phyloP scores from a whole-genome alignment of 2,113 vertebrate species.

The Arothron firmamentum region DNA sequence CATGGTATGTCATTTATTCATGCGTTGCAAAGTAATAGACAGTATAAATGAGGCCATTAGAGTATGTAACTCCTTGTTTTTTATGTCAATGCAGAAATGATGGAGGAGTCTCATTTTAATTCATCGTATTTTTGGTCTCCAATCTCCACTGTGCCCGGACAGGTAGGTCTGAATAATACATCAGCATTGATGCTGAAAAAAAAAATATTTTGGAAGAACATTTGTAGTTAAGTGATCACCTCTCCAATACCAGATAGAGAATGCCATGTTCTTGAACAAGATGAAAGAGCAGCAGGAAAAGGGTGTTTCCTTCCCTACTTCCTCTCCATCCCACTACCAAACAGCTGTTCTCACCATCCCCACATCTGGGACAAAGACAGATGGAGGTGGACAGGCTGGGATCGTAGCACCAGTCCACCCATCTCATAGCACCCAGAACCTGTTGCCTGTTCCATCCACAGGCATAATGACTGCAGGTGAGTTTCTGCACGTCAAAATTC shows the following conservation, averaged over 20 bases:
- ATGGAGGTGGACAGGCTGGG: conserved; percentile 75
- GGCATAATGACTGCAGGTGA: conserved; percentile 96
- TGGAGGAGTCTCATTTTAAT: conserved; percentile 99
- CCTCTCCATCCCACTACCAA: conserved; percentile 84
- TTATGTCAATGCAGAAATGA: conserved; percentile 83
- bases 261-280: conserved; percentile 97
- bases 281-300: conserved; percentile 98
- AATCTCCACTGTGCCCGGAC: conserved; percentile 89
- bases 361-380: conserved; percentile 82
- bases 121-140: conserved; percentile 98
- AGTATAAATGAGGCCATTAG: background rate
- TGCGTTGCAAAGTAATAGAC: background rate
- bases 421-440: conserved; percentile 89
- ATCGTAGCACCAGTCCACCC: conserved; percentile 83
- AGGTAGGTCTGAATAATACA: conserved; percentile 71
- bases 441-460: conserved; percentile 91
- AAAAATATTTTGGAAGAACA: background rate
- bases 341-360: conserved; percentile 91
- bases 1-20: no score
- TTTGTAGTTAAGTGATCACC: background rate
- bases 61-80: conserved; percentile 12
- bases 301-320: conserved; percentile 78
- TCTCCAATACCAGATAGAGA: conserved; percentile 82
- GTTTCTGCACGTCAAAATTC: background rate
- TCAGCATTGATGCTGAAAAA: background rate